Evolutionary conservation across 2,113 vertebrate species (phyloP), one percentile per base, ranked within the genome.

Genomic region (Xyrauchen texanus): DNA sequence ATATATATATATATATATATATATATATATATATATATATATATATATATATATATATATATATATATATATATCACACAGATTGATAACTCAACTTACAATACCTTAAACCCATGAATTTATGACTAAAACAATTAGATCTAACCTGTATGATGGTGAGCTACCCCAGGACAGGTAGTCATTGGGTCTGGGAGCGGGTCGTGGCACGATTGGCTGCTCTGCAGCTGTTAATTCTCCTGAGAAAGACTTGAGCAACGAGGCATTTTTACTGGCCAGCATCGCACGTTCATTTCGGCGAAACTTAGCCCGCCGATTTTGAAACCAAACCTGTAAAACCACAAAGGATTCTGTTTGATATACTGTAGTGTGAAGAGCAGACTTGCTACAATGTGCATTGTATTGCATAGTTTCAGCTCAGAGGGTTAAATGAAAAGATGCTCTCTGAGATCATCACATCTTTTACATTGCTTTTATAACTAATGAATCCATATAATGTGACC

Each of bases 81-180:
- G 10, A n/a, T 55, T 55, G 11, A n/a, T 12, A 12, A 55, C 53
- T 57, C 5, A 12, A 57, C 13, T 13, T 12, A 2, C 4, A 5
- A 57, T 57, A n/a, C 12, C 5, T 6, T 34, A 34, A 34, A 34
- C 21, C 21, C 21, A 1, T 34, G 12, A 12, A 57, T 4, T 11
- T 47, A 46, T n/a, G 44, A 46, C 16, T 15, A 51, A 7, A 5
- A 8, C 6, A 13, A 6, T 11, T 12, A 44, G 52, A 53, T 77
- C 77, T 93, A 88, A 96, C 95, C 95, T 95, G 92, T 96, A 96
- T 51, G 94, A 94, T 15, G 95, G 93, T 77, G 94, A 90, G 0
- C 93, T 92, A 8, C 95, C 94, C 95, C 95, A 96, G 89, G 95
- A 96, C 58, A 96, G 90, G 88, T 95, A 96, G 80, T 96, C 95